Evolutionary conservation across 2,888 invertebrate genomes (phyloP).

Genomic region (Camponotus fellah): DNA sequence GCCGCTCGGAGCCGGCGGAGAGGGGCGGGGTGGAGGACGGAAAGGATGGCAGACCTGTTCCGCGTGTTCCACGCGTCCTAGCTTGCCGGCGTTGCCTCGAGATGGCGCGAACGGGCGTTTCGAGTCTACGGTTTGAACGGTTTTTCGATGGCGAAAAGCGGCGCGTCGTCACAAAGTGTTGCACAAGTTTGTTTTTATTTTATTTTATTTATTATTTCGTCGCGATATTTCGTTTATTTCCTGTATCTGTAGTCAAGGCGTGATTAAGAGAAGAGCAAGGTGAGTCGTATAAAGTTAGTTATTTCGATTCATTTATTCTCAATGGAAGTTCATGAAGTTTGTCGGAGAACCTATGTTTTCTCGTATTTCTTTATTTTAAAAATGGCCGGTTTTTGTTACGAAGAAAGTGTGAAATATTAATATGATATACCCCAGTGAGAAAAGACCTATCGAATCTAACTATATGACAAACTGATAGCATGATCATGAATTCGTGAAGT

Average conservation of each 20-base stretch:
- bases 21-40: conserved; percentile 51
- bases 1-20: conserved; percentile 67
- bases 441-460: too few species aligned
- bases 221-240: too few species aligned
- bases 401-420: too few species aligned
- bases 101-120: conserved; percentile 17
- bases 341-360: background rate
- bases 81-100: background rate
- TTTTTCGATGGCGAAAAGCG: too few species aligned
- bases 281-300: background rate
- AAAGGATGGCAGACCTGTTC: conserved; percentile 22
- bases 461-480: conserved; percentile 99
- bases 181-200: too few species aligned
- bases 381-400: too few species aligned
- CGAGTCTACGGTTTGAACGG: too few species aligned
- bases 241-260: too few species aligned
- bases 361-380: background rate
- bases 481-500: conserved; percentile 94
- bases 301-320: background rate
- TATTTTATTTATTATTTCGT: too few species aligned
- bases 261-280: background rate
- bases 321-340: background rate
- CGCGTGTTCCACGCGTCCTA: conserved; percentile 32
- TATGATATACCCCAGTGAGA: too few species aligned
- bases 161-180: background rate